Evolutionary conservation across 2,888 invertebrate species (phyloP), one percentile per base, ranked within the genome.

Genomic region (Clistopyga incitator): DNA sequence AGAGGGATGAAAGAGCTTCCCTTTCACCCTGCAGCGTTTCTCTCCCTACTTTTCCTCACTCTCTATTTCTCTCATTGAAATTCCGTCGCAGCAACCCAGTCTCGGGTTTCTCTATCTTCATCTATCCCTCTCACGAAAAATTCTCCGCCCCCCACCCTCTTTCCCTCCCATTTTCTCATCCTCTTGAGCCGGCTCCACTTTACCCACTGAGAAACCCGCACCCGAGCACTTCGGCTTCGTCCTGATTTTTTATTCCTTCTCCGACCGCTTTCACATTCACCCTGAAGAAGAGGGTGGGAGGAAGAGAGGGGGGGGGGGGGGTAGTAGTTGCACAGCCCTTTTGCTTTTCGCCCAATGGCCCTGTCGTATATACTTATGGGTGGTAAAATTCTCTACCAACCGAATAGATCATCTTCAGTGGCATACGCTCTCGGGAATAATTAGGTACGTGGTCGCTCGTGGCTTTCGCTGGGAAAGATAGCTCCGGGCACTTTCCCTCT

Each of bases 361-460:
- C 50, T 52, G 45, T 20, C 54, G 68, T 81, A 79, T 77, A 76
- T 72, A 67, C 54, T 70, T 47, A n/a, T n/a, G 54, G 56, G 47
- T 4, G 64, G 84, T 75, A 88, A 89, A 88, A 89, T 89, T 89
- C 89, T 87, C 87, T 87, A 88, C 78, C 84, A 68, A 76, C 86
- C 89, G 88, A 91, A 92, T 92, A 91, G 92, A 92, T 92, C 92
- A 92, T 92, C 91, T 91, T 92, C 90, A 90, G 88, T 85, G 86
- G 87, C 90, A 88, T 78, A 86, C 88, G 88, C 89, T 89, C 89
- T 88, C 86, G 90, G 90, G 91, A 88, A 91, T 92, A 92, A 92
- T 92, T 92, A 92, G 90, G 90, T 89, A 90, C 90, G 91, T 89
- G 89, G 88, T 87, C n/a, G n/a, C 87, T 59, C 61, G 85, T 85